Percentiles rank a stretch among this genome's conserved stretches.
Evolutionary conservation across 2,888 invertebrate genomes (phyloP).

Genomic region (Phengaris alcon): DNA sequence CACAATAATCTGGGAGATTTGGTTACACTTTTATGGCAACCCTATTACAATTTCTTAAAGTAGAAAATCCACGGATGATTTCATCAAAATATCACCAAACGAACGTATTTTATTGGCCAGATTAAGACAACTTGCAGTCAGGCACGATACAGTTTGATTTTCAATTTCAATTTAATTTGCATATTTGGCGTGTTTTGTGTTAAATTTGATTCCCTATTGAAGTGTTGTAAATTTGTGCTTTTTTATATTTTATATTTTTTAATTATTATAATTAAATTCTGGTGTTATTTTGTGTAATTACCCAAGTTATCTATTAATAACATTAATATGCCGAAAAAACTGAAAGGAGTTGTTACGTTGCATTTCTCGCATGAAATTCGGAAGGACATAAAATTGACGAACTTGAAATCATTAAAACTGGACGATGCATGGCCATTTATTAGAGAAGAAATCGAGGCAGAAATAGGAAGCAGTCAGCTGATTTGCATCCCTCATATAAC

Average conservation of each 20-base stretch:
- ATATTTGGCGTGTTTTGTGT: not conserved
- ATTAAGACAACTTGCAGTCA: no score
- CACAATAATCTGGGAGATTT: not conserved
- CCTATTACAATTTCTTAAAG: not conserved
- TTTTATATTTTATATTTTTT: no score
- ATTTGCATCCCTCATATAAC: constrained; percentile 76
- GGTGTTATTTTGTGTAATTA: constrained; percentile 29
- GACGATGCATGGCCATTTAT: constrained; percentile 78
- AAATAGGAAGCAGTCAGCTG: constrained; percentile 73
- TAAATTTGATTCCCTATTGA: not conserved
- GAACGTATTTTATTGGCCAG: not conserved
- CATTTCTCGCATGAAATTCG: constrained; percentile 74
- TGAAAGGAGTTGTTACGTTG: constrained; percentile 73
- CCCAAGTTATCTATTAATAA: constrained; percentile 32
- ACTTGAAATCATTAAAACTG: constrained; percentile 67
- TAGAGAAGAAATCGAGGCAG: constrained; percentile 74
- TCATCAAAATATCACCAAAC: not conserved
- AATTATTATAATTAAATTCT: not conserved
- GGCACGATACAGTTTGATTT: not conserved
- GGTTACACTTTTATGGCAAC: not conserved
- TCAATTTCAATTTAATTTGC: not conserved
- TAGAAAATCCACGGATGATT: constrained; percentile 3
- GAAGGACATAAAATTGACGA: constrained; percentile 72
- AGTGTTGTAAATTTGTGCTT: constrained; percentile 25
- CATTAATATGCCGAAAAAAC: constrained; percentile 71